phyloP scores from a whole-genome alignment of 2,113 vertebrate species.

The Noctilio leporinus region DNA sequence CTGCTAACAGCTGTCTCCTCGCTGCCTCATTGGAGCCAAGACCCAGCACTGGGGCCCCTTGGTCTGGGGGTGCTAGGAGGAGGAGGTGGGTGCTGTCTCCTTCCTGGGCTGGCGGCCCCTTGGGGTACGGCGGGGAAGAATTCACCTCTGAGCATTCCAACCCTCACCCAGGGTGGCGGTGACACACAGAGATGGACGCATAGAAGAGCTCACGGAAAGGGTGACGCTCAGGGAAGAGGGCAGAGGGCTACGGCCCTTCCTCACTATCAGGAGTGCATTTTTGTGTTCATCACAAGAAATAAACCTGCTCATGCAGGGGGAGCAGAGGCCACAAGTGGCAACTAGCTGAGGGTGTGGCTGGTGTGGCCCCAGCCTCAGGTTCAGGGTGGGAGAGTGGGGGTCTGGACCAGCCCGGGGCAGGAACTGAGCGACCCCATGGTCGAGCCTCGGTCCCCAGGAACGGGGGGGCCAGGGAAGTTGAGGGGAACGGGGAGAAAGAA shows the following conservation, averaged over 20 bases:
- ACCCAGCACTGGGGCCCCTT: background rate
- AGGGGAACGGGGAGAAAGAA: background rate
- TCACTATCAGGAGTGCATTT: background rate
- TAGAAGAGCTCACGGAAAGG: background rate
- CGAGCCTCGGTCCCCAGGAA: background rate
- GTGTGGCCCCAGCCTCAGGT: background rate
- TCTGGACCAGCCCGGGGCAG: background rate
- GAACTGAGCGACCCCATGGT: accelerated
- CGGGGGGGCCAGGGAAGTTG: background rate
- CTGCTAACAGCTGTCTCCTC: background rate
- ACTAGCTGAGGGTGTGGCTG: background rate
- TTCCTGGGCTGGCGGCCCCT: background rate
- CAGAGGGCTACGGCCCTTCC: background rate
- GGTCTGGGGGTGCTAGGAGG: background rate
- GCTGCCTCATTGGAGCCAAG: background rate
- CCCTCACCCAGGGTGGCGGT: background rate
- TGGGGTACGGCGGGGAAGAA: background rate
- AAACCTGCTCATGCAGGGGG: background rate
- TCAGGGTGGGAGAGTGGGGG: background rate
- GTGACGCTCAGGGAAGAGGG: accelerated
- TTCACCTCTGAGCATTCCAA: background rate
- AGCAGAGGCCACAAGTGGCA: background rate
- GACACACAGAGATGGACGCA: background rate
- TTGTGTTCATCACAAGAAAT: background rate
- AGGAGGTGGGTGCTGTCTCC: background rate